Conservation (phyloP, 2,888 invertebrate species). For the Zhengitettix transpicula region DNA sequence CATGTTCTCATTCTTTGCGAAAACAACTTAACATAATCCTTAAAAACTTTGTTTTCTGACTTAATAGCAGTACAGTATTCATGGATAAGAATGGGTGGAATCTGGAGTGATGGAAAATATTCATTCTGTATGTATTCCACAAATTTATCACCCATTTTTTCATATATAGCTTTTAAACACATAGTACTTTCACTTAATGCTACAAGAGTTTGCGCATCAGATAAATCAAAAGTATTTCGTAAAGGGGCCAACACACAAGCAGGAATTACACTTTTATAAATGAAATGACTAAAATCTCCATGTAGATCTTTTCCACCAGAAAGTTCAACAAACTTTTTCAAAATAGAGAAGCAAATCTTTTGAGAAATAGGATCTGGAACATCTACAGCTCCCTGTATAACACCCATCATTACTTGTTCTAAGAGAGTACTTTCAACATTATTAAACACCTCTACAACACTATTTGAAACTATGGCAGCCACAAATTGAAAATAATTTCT, state of each 20-base stretch:
- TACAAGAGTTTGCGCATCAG: constrained; percentile 31
- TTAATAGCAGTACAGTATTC: constrained; percentile 28
- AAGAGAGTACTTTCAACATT: constrained; percentile 17
- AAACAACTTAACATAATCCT: constrained; percentile 21
- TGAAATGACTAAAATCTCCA: constrained; percentile 29
- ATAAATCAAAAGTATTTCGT: constrained; percentile 30
- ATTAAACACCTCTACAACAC: constrained; percentile 27
- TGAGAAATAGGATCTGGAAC: constrained; percentile 33
- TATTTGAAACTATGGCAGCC: constrained; percentile 29
- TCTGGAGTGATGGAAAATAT: constrained; percentile 26
- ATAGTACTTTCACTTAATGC: constrained; percentile 22
- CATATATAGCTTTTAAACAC: constrained; percentile 20
- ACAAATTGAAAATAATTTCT: constrained; percentile 31
- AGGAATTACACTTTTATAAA: constrained; percentile 31
- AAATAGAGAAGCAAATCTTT: constrained; percentile 29
- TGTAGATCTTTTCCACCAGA: constrained; percentile 28
- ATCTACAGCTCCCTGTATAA: constrained; percentile 32
- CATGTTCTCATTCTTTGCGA: neutral
- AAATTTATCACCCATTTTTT: constrained; percentile 27
- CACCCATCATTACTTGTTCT: constrained; percentile 27
- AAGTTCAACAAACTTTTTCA: constrained; percentile 28
- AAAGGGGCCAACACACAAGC: constrained; percentile 34
- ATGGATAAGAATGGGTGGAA: constrained; percentile 23
- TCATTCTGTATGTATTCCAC: constrained; percentile 24
- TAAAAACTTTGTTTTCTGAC: constrained; percentile 26